A percentile compares a stretch with the other conserved stretches of the same genome.
These are phyloP conservation scores for Zapornia atra DNA, from an alignment of 2,113 vertebrate species.

Conservation along the genomic window DNA sequence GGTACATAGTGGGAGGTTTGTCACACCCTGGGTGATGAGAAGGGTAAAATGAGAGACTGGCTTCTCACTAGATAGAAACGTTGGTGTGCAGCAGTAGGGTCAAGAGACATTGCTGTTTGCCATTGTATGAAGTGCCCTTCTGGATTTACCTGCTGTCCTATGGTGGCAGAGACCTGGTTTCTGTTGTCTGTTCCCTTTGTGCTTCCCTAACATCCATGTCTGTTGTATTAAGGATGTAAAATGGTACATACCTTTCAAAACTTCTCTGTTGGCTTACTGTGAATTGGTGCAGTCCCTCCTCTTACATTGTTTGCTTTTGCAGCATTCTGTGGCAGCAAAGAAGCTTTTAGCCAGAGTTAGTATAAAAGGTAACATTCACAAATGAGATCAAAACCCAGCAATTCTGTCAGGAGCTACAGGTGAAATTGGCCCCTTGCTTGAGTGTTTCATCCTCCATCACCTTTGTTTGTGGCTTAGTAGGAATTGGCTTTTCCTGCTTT, in stretches of 20 bases:
- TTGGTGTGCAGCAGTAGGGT: rapidly evolving
- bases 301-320: neutral
- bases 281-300: neutral
- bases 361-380: neutral
- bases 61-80: neutral
- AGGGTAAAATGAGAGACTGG: neutral
- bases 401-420: neutral
- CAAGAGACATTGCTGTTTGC: neutral
- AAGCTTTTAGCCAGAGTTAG: neutral
- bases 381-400: neutral
- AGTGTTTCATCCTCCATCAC: neutral
- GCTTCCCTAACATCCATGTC: neutral
- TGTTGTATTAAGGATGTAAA: neutral
- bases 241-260: neutral
- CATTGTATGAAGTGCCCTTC: rapidly evolving
- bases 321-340: neutral
- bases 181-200: neutral
- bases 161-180: neutral
- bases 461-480: neutral
- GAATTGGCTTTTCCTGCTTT: neutral
- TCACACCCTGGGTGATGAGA: neutral
- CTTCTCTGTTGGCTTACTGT: neutral
- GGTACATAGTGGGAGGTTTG: neutral
- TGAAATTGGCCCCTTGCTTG: neutral
- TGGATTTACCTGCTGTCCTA: neutral